Base-by-base conservation (phyloP, 1,140 invertebrate genomes). In the Drosophila azteca region DNA sequence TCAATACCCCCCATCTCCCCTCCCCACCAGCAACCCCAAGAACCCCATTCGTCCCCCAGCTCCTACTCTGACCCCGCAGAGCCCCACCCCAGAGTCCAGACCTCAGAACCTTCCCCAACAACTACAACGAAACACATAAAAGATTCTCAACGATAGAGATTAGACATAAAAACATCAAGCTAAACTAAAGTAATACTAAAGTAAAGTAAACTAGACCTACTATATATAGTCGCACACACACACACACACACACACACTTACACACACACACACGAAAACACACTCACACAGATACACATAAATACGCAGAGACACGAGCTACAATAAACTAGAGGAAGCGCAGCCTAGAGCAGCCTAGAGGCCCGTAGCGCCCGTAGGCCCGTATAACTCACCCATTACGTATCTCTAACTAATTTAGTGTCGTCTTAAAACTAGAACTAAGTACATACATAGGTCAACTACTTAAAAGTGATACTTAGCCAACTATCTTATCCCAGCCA, bases 171-270 rank as follows among this genome's bases (percentile, higher is more conserved):
- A 69, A 67, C 45, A 69, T 69, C 43, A 79, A 80, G 78, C 74
- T 83, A 70, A 83, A 78, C 54, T 64, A 84, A 66, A 67, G 59
- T 72, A 58, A 75, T 60, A 81, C 51, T 76, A 70, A 58, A 68
- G 61, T 77, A 72, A 82, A 59, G 81, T 80, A 73, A 77, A 66
- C 62, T 72, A 72, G 63, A 68, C 20, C 62, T 57, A 69, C 67
- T 58, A 69, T 70, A 44, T 70, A 70, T 70, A 70, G 52, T 69
- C 53, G 35, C 22, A 67, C 39, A 43, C 26, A 24, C 22, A 41
- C 41, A 67, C 26, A 20, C 3, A 24, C 15, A 49, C 15, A 22
- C 22, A 31, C 4, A 6, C 9, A 41, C 29, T n/a, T n/a, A 13
- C 29, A 46, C 20, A 48, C 9, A 15, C 20, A 44, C 2, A n/a